These are phyloP conservation scores for Microctenopoma lineatum DNA, from an alignment of 2,797 vertebrate genomes.

Conservation along the genomic window DNA sequence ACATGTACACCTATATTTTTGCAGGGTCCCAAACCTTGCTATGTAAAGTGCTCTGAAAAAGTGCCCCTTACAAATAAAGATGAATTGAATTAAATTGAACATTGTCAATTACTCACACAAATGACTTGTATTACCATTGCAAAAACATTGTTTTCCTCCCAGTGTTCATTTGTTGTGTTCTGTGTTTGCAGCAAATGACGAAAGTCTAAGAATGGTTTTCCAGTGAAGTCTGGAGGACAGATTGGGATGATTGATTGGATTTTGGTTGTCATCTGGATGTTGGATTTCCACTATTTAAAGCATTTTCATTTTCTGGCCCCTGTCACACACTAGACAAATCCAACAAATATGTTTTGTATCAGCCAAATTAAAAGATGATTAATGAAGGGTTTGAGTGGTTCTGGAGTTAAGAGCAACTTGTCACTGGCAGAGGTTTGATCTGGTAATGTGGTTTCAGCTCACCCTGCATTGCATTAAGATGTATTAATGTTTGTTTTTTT, in stretches of 20 bases:
- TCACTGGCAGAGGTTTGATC: neutral
- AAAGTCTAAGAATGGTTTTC: slow-evolving; percentile 15
- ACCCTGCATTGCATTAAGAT: neutral
- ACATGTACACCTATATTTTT: too few species aligned
- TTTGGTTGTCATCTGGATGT: slow-evolving; percentile 21
- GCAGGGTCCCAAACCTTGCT: too few species aligned
- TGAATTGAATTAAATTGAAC: too few species aligned
- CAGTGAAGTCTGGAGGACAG: slow-evolving; percentile 34
- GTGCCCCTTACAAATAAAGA: too few species aligned
- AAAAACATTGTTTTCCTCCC: slow-evolving; percentile 2
- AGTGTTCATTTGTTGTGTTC: neutral
- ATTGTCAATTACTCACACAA: neutral
- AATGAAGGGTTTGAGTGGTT: neutral
- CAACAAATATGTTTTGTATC: slow-evolving; percentile 5
- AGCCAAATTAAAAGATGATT: slow-evolving; percentile 7
- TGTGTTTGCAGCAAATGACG: slow-evolving; percentile 16
- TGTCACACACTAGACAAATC: neutral
- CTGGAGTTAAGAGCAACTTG: neutral
- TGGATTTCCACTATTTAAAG: slow-evolving; percentile 2
- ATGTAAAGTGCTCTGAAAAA: too few species aligned
- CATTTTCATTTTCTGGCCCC: slow-evolving; percentile 5
- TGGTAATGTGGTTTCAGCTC: neutral
- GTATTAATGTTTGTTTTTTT: too few species aligned
- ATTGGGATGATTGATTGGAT: slow-evolving; percentile 31
- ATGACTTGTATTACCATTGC: neutral